phyloP scores from a whole-genome alignment of 2,797 vertebrate genomes.

The Potorous gilbertii region DNA sequence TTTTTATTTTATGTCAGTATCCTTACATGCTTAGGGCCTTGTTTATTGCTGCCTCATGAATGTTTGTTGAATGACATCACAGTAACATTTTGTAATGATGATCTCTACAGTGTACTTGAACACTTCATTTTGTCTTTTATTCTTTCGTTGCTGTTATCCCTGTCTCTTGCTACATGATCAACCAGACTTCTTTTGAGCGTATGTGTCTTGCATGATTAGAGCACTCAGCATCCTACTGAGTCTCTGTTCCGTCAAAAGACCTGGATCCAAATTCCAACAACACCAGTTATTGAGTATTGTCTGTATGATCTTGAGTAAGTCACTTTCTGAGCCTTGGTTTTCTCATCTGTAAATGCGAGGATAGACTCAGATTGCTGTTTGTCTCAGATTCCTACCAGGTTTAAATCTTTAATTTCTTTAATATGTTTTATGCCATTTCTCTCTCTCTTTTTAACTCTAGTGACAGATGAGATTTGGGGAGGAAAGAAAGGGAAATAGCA shows the following conservation, averaged over 20 bases:
- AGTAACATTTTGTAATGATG: background rate
- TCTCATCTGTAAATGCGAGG: background rate
- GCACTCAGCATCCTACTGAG: background rate
- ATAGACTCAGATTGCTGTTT: background rate
- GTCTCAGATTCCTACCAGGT: background rate
- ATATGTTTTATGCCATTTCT: background rate
- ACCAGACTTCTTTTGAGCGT: background rate
- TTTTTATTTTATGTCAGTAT: background rate
- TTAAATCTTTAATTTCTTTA: background rate
- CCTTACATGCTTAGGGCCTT: background rate
- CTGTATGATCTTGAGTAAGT: background rate
- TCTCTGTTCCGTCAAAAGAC: background rate
- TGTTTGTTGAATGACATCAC: background rate
- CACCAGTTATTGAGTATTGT: background rate
- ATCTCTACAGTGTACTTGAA: background rate
- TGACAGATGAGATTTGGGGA: background rate
- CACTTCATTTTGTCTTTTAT: background rate
- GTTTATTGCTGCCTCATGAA: background rate
- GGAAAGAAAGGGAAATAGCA: background rate
- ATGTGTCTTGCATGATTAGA: background rate
- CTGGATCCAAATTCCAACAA: background rate
- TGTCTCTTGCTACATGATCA: background rate
- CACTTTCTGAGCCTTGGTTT: background rate
- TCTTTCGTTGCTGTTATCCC: background rate
- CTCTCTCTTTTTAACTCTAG: background rate